Evolutionary conservation across 2,113 vertebrate genomes (phyloP), one percentile per base, ranked within the genome.

Genomic region (Salvelinus alpinus): DNA sequence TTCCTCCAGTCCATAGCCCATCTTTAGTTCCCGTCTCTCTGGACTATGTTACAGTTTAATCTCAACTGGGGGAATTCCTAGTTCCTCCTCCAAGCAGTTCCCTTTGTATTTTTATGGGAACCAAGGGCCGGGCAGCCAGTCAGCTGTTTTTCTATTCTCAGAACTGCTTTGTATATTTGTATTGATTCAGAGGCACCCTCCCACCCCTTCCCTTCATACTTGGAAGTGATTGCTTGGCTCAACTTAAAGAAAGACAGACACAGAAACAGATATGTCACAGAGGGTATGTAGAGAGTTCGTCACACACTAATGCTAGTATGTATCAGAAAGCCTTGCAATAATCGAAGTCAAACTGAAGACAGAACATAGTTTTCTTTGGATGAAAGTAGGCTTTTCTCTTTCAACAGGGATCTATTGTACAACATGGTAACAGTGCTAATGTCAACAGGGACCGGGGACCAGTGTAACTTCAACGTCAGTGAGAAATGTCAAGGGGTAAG

Each of bases 141-240:
- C 78, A 79, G 78, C 78, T 75, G 78, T 38, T 70, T 71, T 70
- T 74, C 72, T 31, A 13, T 38, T 68, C 72, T 79, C 68, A 38
- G 72, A 79, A 79, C 57, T 64, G 68, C 78, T 65, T 69, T 57
- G 71, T 74, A 65, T 71, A 68, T 34, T 44, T 62, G 59, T 9
- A 22, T 62, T 70, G 72, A 75, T 71, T 75, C 78, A 79, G 44
- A 57, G 44, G 73, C 16, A 51, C 54, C 91, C 91, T 92, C 92
- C 92, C 85, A 92, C 94, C 64, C 87, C 83, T 94, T 94, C 91
- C 91, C 18, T 90, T 87, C 91, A 91, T 94, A 94, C 93, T 93
- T 75, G 91, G 85, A 85, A 87, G 84, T 88, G 87, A 86, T 87
- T 80, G 75, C 84, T 88, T 92, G 72, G 51, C 89, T 71, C 84